Conservation (phyloP, 1,140 invertebrate species). For the Heliconius eleuchia region DNA sequence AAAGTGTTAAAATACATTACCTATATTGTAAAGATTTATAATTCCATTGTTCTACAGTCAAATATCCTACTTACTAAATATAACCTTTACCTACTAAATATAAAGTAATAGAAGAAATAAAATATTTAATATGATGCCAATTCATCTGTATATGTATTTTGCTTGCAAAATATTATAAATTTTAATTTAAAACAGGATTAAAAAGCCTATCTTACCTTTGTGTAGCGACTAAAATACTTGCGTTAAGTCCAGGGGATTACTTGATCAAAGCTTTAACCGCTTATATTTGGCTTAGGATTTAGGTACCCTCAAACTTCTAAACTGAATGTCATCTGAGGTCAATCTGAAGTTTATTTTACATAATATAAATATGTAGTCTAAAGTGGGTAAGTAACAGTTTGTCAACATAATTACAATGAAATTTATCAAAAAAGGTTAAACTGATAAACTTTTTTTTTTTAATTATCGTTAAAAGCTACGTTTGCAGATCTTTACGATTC, state of each 20-base stretch:
- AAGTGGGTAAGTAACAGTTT: too few species aligned
- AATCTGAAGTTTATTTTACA: background rate
- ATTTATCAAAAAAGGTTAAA: too few species aligned
- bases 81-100: background rate
- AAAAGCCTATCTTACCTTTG: background rate
- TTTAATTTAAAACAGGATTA: conserved; percentile 1
- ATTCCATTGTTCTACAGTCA: background rate
- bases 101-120: background rate
- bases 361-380: too few species aligned
- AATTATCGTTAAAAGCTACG: too few species aligned
- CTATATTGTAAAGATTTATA: background rate
- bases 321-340: background rate
- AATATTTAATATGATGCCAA: background rate
- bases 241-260: background rate
- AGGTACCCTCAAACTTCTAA: background rate
- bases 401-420: too few species aligned
- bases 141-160: background rate
- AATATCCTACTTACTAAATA: background rate
- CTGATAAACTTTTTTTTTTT: too few species aligned
- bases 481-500: background rate
- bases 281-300: conserved; percentile 11
- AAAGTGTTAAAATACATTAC: background rate
- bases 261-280: conserved; percentile 5
- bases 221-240: conserved; percentile 5
- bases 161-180: background rate